Percentiles rank a stretch among this genome's conserved stretches.
phyloP scores from a whole-genome alignment of 23 tunicate genomes.

The Diplosoma virens region DNA sequence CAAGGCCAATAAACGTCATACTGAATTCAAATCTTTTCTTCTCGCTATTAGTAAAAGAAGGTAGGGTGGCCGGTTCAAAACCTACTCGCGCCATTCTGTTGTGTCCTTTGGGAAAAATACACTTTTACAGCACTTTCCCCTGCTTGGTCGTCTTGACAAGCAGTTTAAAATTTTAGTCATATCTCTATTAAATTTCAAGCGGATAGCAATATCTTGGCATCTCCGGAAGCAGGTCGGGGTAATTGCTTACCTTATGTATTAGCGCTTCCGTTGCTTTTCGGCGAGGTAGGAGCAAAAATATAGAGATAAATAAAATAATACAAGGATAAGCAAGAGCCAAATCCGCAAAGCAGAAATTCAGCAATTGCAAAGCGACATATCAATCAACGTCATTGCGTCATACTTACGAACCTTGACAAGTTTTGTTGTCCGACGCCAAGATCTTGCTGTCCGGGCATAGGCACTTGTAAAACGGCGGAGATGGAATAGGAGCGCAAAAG shows the following conservation, averaged over 20 bases:
- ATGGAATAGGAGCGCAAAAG: conserved; percentile 58
- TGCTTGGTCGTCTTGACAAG: not conserved
- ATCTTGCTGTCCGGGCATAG: conserved; percentile 46
- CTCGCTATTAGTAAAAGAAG: no score
- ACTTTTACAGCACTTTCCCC: not conserved
- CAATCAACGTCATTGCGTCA: no score
- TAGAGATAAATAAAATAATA: not conserved
- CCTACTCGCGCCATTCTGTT: no score
- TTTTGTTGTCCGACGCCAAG: not conserved
- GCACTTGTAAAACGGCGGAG: conserved; percentile 20
- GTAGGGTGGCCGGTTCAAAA: no score
- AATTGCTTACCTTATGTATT: not conserved
- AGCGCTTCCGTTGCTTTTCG: not conserved
- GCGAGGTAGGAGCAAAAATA: not conserved
- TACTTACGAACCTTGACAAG: conserved; percentile 42
- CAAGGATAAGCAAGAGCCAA: not conserved
- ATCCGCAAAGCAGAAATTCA: not conserved
- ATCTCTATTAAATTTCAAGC: no score
- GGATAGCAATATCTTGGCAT: no score
- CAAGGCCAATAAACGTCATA: no score
- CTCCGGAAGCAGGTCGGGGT: not conserved
- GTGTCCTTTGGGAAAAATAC: not conserved
- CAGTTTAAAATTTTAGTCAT: not conserved
- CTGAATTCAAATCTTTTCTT: no score
- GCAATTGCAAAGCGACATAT: no score